Conservation (phyloP, 2,113 vertebrate species). For the Gallinago jamesoni region DNA sequence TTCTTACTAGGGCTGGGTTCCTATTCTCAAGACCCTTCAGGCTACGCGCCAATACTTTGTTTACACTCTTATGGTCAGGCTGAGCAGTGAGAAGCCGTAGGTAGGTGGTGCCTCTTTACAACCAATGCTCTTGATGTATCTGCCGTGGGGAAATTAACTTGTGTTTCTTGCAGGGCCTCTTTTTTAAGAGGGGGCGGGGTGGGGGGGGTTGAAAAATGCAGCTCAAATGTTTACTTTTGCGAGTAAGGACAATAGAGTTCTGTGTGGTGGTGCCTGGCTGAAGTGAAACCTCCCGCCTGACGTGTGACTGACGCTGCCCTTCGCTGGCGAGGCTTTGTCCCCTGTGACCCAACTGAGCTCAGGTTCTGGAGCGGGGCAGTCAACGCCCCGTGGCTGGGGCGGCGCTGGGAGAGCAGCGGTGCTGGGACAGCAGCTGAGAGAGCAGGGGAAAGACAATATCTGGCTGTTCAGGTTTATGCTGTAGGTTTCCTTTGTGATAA, state of each 20-base stretch:
- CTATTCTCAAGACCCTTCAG: constrained; percentile 88
- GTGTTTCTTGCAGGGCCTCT: not conserved
- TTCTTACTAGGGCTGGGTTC: constrained; percentile 88
- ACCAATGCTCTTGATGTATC: constrained; percentile 37
- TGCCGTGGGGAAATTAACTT: not conserved
- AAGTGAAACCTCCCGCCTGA: not conserved
- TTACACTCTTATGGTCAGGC: constrained; percentile 90
- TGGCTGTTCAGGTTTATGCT: not conserved
- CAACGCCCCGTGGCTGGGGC: fast-evolving
- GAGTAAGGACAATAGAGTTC: not conserved
- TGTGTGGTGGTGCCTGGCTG: not conserved
- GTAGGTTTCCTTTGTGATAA: not conserved
- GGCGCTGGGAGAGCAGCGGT: not conserved
- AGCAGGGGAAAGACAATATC: not conserved
- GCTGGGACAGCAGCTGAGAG: not conserved
- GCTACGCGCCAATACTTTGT: constrained; percentile 88
- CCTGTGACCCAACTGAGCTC: fast-evolving
- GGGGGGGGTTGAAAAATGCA: not conserved
- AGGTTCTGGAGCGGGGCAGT: not conserved
- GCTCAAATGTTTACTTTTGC: not conserved
- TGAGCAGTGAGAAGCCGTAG: constrained; percentile 89
- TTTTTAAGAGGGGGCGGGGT: not conserved
- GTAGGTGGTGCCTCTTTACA: constrained; percentile 81
- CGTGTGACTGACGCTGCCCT: not conserved
- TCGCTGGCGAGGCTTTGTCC: not conserved